These are phyloP conservation scores for Ginglymostoma cirratum DNA, from an alignment of 2,113 vertebrate genomes.

Conservation along the genomic window DNA sequence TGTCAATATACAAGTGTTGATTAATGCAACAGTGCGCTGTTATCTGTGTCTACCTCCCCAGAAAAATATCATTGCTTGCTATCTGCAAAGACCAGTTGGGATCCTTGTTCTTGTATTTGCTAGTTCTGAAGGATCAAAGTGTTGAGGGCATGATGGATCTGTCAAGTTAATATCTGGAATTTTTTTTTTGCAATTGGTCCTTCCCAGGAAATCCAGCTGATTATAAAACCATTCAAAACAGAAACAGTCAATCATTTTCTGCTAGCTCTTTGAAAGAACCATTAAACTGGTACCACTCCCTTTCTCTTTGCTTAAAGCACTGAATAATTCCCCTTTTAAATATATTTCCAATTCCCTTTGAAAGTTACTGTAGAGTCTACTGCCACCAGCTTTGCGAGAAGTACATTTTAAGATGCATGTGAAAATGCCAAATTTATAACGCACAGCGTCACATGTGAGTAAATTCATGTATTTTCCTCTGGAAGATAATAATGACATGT, in stretches of 20 bases:
- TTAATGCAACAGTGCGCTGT: background rate
- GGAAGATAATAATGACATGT: background rate
- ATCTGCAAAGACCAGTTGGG: background rate
- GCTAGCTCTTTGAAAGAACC: background rate
- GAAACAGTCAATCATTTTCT: background rate
- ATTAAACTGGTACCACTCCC: background rate
- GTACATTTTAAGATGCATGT: background rate
- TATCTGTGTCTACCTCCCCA: background rate
- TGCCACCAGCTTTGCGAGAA: background rate
- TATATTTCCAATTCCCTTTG: background rate
- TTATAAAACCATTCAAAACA: background rate
- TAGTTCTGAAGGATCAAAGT: background rate
- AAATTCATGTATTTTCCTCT: background rate
- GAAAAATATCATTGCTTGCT: background rate
- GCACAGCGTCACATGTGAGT: background rate
- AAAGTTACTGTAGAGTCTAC: background rate
- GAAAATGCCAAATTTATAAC: background rate
- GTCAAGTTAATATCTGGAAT: background rate
- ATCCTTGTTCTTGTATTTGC: background rate
- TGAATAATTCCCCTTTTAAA: background rate
- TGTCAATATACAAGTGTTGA: constrained; percentile 8
- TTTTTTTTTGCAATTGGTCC: background rate
- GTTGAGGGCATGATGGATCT: background rate
- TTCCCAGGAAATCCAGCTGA: background rate
- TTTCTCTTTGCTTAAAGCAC: background rate